Conservation (phyloP, 2,113 vertebrate species). For the Piaya cayana region DNA sequence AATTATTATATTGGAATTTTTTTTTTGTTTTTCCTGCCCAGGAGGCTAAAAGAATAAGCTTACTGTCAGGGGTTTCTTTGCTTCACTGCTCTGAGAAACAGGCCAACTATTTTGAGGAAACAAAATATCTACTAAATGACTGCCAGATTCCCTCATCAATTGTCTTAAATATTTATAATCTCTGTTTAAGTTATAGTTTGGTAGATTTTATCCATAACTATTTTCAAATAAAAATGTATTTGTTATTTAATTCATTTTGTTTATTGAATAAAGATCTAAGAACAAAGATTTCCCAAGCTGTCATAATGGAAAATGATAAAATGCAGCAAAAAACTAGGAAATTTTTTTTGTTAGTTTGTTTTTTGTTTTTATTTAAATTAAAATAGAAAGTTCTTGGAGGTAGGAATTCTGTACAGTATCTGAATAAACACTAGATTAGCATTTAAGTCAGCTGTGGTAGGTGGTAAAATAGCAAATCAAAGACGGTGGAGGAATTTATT, state of each 20-base stretch:
- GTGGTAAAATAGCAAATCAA: slow-evolving; percentile 39
- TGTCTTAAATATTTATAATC: slow-evolving; percentile 22
- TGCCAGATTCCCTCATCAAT: neutral
- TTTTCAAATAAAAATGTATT: neutral
- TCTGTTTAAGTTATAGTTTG: neutral
- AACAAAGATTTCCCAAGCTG: neutral
- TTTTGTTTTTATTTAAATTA: neutral
- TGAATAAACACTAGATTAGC: slow-evolving; percentile 66
- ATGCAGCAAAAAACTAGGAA: neutral
- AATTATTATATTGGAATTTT: neutral
- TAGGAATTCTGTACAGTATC: neutral
- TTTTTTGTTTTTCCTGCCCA: neutral
- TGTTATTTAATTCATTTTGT: neutral
- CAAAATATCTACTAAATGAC: neutral
- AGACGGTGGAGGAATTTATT: slow-evolving; percentile 25
- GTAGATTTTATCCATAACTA: neutral
- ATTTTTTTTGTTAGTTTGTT: rapidly evolving
- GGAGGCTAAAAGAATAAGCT: neutral
- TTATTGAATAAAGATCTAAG: neutral
- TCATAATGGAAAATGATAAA: neutral
- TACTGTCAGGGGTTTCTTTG: neutral
- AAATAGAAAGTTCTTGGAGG: slow-evolving; percentile 20
- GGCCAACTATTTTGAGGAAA: slow-evolving; percentile 19
- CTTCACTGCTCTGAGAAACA: neutral
- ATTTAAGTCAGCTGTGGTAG: slow-evolving; percentile 51